These are phyloP conservation scores for Nymphalis polychloros DNA, from an alignment of 2,888 invertebrate species.

Conservation along the genomic window DNA sequence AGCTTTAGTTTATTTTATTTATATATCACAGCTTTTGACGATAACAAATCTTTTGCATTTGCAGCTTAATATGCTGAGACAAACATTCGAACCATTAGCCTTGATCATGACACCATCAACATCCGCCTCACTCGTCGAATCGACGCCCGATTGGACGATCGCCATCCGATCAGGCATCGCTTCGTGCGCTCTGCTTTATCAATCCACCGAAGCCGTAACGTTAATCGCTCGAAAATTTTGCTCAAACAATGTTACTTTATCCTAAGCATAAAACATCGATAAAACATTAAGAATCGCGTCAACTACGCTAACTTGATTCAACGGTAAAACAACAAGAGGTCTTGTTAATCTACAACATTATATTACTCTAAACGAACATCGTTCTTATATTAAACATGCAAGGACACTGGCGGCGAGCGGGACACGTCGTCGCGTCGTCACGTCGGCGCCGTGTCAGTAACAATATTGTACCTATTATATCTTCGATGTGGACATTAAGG, in stretches of 20 bases:
- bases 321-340: constrained; percentile 60
- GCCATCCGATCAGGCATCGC: neutral
- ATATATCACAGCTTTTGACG: constrained; percentile 83
- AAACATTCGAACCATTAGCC: constrained; percentile 77
- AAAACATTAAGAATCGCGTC: constrained; percentile 63
- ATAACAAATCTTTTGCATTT: constrained; percentile 82
- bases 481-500: constrained; percentile 80
- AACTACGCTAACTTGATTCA: constrained; percentile 57
- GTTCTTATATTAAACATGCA: constrained; percentile 76
- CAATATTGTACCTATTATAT: constrained; percentile 66
- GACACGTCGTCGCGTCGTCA: constrained; percentile 33
- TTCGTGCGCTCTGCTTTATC: constrained; percentile 19
- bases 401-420: constrained; percentile 53
- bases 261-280: constrained; percentile 78
- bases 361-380: constrained; percentile 68
- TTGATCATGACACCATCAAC: constrained; percentile 40
- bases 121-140: constrained; percentile 42
- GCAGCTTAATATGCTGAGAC: constrained; percentile 76
- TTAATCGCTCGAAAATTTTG: constrained; percentile 76
- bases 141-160: neutral
- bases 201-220: constrained; percentile 33
- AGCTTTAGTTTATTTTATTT: constrained; percentile 71
- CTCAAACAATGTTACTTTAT: constrained; percentile 69
- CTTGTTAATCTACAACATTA: constrained; percentile 62
- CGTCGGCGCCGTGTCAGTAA: constrained; percentile 39